Evolutionary conservation across 2,888 invertebrate species (phyloP).

Genomic region (Micoletzkya japonica): DNA sequence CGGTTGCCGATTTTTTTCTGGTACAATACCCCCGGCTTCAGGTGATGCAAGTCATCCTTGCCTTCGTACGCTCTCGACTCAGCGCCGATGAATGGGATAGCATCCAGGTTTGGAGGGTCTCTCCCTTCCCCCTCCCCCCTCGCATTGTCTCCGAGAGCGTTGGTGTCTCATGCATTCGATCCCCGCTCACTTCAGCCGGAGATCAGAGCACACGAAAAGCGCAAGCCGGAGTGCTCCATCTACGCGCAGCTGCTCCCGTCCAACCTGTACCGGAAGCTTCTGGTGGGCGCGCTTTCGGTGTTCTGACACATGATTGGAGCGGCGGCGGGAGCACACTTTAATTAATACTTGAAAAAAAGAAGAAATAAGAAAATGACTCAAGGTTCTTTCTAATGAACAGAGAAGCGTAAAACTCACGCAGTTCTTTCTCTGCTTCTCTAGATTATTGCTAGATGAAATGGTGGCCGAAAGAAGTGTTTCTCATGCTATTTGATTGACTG

Average conservation of each 20-base stretch:
- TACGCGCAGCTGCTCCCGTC: conserved; percentile 49
- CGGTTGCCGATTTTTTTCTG: background rate
- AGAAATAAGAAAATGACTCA: too few species aligned
- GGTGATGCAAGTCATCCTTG: conserved; percentile 20
- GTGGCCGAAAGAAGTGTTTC: too few species aligned
- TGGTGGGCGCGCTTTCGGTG: conserved; percentile 39
- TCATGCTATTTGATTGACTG: too few species aligned
- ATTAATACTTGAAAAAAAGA: too few species aligned
- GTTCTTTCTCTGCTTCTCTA: too few species aligned
- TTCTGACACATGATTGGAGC: too few species aligned
- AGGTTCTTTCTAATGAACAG: too few species aligned
- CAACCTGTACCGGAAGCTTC: conserved; percentile 37
- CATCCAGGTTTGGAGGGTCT: background rate
- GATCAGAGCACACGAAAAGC: conserved; percentile 38
- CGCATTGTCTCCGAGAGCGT: too few species aligned
- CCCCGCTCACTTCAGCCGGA: conserved; percentile 5
- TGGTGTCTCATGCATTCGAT: background rate
- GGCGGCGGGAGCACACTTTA: too few species aligned
- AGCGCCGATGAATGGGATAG: background rate
- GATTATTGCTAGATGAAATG: too few species aligned
- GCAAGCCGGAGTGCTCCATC: conserved; percentile 45
- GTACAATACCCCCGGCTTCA: background rate
- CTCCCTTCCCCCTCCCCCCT: background rate
- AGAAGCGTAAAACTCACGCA: too few species aligned
- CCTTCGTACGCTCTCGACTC: conserved; percentile 10